A percentile compares a stretch with the other conserved stretches of the same genome.
Conservation (phyloP, 2,797 vertebrate genomes). For the Hemitrygon akajei region DNA sequence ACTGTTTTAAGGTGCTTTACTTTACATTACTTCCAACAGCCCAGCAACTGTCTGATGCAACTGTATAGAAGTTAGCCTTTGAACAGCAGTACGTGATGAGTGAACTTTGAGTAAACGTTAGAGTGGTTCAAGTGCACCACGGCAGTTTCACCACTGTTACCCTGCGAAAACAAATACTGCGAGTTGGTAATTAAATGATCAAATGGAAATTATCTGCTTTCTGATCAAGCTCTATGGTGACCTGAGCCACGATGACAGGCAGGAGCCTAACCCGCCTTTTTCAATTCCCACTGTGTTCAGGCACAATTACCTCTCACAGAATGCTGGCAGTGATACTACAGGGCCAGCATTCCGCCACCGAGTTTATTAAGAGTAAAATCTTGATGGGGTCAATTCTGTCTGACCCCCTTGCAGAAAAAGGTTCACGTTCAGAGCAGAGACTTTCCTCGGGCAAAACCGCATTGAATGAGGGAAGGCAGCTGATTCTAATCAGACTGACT, state of each 20-base stretch:
- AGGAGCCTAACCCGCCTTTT: not conserved
- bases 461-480: not conserved
- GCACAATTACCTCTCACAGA: not conserved
- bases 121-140: not conserved
- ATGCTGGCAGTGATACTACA: not conserved
- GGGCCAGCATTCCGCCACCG: too few species aligned
- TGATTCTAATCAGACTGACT: constrained; percentile 33
- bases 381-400: not conserved
- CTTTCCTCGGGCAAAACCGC: not conserved
- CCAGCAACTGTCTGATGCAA: not conserved
- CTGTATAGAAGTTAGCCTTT: not conserved
- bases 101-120: not conserved
- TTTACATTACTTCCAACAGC: not conserved
- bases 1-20: not conserved
- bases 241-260: not conserved
- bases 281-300: not conserved
- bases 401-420: not conserved
- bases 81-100: not conserved
- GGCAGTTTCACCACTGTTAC: not conserved
- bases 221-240: not conserved
- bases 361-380: not conserved
- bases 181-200: not conserved
- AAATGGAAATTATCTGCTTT: not conserved
- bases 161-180: not conserved
- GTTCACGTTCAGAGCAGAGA: not conserved